Evolutionary conservation across 1,140 invertebrate species (phyloP).

Genomic region (Brachystomella parvula): DNA sequence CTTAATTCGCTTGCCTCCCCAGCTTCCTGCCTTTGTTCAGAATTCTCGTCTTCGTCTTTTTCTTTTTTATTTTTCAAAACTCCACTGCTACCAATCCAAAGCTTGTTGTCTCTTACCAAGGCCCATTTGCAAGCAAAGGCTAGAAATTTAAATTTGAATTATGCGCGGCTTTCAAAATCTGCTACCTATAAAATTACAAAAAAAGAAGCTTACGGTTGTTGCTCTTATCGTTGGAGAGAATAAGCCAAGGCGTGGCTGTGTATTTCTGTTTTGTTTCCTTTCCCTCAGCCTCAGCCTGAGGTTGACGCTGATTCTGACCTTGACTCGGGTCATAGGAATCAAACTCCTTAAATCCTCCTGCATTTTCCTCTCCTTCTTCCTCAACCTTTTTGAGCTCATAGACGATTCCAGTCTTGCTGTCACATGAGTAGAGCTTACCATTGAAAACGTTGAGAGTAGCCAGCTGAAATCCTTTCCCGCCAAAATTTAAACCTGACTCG

Average conservation of each 20-base stretch:
- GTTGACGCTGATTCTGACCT: not conserved
- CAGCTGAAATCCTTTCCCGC: slow-evolving; percentile 92
- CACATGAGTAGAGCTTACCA: slow-evolving; percentile 78
- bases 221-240: not conserved
- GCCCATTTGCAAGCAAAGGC: not conserved
- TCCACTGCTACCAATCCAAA: slow-evolving; percentile 2
- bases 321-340: not conserved
- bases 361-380: slow-evolving; percentile 38
- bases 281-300: not conserved
- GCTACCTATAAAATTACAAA: not conserved
- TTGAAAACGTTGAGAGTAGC: slow-evolving; percentile 92
- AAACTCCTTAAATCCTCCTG: not conserved
- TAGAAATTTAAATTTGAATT: not conserved
- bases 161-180: not conserved
- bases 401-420: slow-evolving; percentile 91
- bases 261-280: slow-evolving; percentile 1
- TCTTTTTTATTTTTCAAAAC: not conserved
- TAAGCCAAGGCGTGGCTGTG: not conserved
- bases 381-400: slow-evolving; percentile 52
- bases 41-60: not conserved
- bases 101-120: not conserved
- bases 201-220: slow-evolving; percentile 3
- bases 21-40: not conserved
- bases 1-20: not conserved
- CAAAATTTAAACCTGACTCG: slow-evolving; percentile 62